phyloP scores from a whole-genome alignment of 2,888 invertebrate genomes.

The Maniola hyperantus region DNA sequence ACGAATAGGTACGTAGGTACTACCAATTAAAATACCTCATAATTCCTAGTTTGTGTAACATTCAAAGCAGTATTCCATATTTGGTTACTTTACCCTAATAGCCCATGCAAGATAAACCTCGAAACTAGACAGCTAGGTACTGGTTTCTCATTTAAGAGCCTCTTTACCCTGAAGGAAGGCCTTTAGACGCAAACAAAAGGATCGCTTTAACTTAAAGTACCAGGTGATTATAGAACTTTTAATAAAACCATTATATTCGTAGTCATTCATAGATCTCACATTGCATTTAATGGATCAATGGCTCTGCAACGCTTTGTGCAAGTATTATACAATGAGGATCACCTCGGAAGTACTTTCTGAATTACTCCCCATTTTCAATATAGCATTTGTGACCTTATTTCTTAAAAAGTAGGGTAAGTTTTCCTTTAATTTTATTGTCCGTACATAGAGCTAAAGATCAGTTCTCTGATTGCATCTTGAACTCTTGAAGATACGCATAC shows the following conservation, averaged over 20 bases:
- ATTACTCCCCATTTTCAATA: neutral
- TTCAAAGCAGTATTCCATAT: too few species aligned
- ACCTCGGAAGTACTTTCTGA: constrained; percentile 9
- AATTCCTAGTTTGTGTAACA: too few species aligned
- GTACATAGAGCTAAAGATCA: neutral
- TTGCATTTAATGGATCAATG: constrained; percentile 28
- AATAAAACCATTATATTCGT: constrained; percentile 8
- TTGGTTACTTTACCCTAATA: too few species aligned
- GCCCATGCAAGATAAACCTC: too few species aligned
- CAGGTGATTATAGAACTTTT: constrained; percentile 7
- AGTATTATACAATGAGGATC: constrained; percentile 24
- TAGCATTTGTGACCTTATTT: neutral
- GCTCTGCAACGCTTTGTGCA: constrained; percentile 23
- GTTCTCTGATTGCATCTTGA: neutral
- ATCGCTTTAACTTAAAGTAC: neutral
- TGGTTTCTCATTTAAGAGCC: too few species aligned
- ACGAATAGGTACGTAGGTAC: too few species aligned
- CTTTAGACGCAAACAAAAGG: neutral
- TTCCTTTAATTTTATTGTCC: neutral
- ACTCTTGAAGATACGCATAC: neutral
- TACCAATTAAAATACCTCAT: too few species aligned
- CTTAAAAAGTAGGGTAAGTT: neutral
- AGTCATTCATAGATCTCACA: constrained; percentile 27
- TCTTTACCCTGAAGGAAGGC: neutral
- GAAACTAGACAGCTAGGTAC: too few species aligned